Evolutionary conservation across 2,113 vertebrate species (phyloP), one percentile per base, ranked within the genome.

Genomic region (Chiloscyllium plagiosum): DNA sequence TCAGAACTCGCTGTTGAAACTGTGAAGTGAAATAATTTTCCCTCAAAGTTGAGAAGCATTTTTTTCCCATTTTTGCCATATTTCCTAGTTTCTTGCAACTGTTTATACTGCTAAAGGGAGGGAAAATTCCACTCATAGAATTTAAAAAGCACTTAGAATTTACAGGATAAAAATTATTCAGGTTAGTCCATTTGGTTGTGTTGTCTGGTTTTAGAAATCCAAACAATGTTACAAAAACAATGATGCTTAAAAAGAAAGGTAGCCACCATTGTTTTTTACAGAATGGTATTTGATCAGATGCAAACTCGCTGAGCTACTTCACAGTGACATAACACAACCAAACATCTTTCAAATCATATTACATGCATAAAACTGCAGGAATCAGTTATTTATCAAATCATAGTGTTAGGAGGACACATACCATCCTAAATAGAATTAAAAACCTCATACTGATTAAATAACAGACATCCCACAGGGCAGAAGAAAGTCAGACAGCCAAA

Each of bases 361-460:
- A 10, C 94, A 72, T 52, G 69, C 24, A 76, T 6, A 70, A 72
- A 95, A 52, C 94, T 52, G 24, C 94, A 95, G 24, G 68, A 50
- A 72, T 17, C 37, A 19, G 47, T 47, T 72, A 69, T 76, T 95
- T 76, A 95, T 76, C 10, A 47, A 50, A 52, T 15, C 37, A 33
- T 95, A 33, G 47, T 47, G 72, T 76, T 52, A 95, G 69, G 52
- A 52, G 29, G 72, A 72, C 94, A 95, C 94, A 72, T 42, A 76
- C 69, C 2, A 29, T 90, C 37, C 80, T 72, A 95, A 95, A 95
- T 50, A 70, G 70, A 29, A 95, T 72, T 72, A 95, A 95, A 95
- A 93, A 95, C 72, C 42, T 76, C 94, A 70, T 95, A 68, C 42
- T 95, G 94, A 95, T 76, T 93, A 95, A 95, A 95, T 47, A 72